phyloP scores from a whole-genome alignment of 2,113 vertebrate genomes.

The Petroica traversi region DNA sequence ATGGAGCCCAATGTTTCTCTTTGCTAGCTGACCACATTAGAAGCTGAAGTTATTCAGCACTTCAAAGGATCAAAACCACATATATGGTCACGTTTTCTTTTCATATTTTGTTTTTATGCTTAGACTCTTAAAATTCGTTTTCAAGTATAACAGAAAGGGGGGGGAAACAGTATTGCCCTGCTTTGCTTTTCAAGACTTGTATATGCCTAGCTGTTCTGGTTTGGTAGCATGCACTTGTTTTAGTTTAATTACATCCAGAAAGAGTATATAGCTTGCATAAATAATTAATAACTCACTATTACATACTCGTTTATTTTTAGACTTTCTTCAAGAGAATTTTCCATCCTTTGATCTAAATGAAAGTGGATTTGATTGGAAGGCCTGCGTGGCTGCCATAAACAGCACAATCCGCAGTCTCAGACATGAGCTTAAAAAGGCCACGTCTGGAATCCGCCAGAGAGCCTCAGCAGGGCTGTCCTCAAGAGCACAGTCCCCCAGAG shows the following conservation, averaged over 20 bases:
- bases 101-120: neutral
- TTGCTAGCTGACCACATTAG: neutral
- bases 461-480: neutral
- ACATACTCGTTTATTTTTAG: constrained; percentile 60
- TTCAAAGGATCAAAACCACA: neutral
- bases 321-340: constrained; percentile 79
- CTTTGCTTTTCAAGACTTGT: neutral
- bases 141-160: neutral
- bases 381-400: constrained; percentile 79
- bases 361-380: constrained; percentile 77
- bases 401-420: constrained; percentile 73
- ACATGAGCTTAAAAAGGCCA: constrained; percentile 17
- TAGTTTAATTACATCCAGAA: neutral
- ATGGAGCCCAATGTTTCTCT: neutral
- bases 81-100: neutral
- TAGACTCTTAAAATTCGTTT: neutral
- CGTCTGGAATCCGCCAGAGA: neutral
- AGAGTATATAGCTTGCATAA: neutral
- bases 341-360: constrained; percentile 72
- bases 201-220: neutral
- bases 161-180: neutral
- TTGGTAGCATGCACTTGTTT: neutral
- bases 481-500: neutral
- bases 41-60: neutral
- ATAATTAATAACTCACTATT: constrained; percentile 10